A percentile compares a stretch with the other conserved stretches of the same genome.
Conservation (phyloP, 1,140 invertebrate species). For the Latrodectus geometricus region DNA sequence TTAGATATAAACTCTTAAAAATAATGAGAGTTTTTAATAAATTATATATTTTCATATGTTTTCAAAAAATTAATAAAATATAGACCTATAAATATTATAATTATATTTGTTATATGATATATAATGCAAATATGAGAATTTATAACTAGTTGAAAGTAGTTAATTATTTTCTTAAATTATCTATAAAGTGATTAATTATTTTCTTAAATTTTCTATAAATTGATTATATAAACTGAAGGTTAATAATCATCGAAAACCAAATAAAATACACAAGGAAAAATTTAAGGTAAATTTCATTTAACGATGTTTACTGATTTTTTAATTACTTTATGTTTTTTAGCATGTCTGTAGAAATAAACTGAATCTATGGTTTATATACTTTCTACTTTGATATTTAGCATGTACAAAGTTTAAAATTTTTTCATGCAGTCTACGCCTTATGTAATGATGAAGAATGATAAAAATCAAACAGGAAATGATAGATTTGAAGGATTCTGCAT, state of each 20-base stretch:
- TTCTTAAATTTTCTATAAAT: too few relatives aligned
- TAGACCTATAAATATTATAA: too few relatives aligned
- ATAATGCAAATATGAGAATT: too few relatives aligned
- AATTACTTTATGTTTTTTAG: neutral
- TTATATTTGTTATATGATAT: too few relatives aligned
- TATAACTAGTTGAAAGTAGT: too few relatives aligned
- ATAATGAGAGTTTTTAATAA: too few relatives aligned
- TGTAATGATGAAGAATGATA: constrained; percentile 81
- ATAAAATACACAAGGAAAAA: neutral
- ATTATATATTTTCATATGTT: too few relatives aligned
- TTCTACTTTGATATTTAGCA: neutral
- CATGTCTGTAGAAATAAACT: neutral
- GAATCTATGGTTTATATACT: neutral
- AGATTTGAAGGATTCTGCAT: constrained; percentile 96
- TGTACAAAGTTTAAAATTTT: neutral
- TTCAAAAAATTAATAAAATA: too few relatives aligned
- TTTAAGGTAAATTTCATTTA: neutral
- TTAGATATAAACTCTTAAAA: too few relatives aligned
- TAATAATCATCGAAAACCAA: neutral
- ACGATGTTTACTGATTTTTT: neutral
- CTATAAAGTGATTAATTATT: too few relatives aligned
- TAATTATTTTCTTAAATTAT: too few relatives aligned
- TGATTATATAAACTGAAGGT: too few relatives aligned
- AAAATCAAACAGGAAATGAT: constrained; percentile 88
- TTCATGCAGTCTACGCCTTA: constrained; percentile 76